phyloP scores from a whole-genome alignment of 2,797 vertebrate species.

The Spheniscus humboldti region DNA sequence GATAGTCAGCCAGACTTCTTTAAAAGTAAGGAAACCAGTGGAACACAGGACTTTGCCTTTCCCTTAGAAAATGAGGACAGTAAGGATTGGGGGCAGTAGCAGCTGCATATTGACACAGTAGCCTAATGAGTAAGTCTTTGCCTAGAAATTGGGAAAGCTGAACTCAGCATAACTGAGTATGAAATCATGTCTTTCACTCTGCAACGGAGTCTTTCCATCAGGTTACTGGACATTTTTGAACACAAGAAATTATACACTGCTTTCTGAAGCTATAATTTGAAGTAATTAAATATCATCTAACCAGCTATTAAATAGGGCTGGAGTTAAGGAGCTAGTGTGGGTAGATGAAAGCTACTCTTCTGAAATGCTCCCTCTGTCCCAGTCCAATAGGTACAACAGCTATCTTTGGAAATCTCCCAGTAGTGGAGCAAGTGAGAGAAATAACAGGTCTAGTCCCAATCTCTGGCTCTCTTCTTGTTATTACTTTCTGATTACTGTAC shows the following conservation, averaged over 20 bases:
- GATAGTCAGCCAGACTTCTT: neutral
- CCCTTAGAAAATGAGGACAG: neutral
- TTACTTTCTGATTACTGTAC: neutral
- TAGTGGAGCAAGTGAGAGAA: neutral
- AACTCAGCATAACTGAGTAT: neutral
- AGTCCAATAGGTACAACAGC: neutral
- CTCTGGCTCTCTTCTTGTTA: neutral
- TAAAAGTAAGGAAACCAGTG: neutral
- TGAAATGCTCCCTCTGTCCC: neutral
- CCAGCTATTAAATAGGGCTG: neutral
- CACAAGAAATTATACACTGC: neutral
- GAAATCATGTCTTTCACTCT: neutral
- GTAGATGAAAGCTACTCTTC: neutral
- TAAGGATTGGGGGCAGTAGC: neutral
- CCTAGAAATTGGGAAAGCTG: neutral
- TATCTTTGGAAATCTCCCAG: neutral
- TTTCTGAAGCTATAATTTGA: neutral
- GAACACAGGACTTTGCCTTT: neutral
- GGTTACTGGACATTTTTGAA: neutral
- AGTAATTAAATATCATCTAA: neutral
- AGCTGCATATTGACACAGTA: neutral
- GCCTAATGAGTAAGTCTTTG: neutral
- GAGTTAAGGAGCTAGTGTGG: neutral
- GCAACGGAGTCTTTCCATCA: neutral
- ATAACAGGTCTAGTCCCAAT: neutral